Evolutionary conservation across 1,140 invertebrate species (phyloP).

Genomic region (Conus betulinus): DNA sequence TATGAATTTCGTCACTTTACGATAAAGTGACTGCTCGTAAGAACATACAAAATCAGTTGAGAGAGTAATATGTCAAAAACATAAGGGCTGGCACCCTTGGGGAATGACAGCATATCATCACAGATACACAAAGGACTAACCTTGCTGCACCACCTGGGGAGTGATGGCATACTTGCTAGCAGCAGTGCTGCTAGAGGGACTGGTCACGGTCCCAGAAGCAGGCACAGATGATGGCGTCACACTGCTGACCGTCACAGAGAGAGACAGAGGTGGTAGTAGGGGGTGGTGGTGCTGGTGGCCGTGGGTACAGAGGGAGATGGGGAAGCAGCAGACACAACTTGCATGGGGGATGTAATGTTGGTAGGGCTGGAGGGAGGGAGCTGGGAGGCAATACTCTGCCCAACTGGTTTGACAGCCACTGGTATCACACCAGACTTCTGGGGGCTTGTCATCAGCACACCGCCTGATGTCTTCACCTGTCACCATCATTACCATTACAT

Average conservation of each 20-base stretch:
- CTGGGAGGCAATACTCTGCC: conserved; percentile 24
- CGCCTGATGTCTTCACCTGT: conserved; percentile 31
- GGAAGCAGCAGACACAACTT: background rate
- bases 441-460: conserved; percentile 3
- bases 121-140: conserved; percentile 42
- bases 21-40: too few species aligned
- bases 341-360: background rate
- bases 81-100: too few species aligned
- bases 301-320: conserved; percentile 13
- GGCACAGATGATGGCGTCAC: conserved; percentile 18
- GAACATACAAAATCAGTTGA: too few species aligned
- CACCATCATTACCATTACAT: too few species aligned
- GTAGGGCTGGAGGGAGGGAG: background rate
- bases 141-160: conserved; percentile 74
- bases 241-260: background rate
- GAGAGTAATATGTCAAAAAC: too few species aligned
- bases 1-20: too few species aligned
- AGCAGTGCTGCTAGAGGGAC: conserved; percentile 33
- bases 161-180: conserved; percentile 72
- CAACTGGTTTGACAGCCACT: conserved; percentile 11
- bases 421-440: background rate
- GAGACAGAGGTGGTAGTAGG: background rate
- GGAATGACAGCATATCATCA: too few species aligned
- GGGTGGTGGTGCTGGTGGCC: background rate
- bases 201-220: conserved; percentile 22